Conservation (phyloP, 2,797 vertebrate species). For the Aphelocoma californica region DNA sequence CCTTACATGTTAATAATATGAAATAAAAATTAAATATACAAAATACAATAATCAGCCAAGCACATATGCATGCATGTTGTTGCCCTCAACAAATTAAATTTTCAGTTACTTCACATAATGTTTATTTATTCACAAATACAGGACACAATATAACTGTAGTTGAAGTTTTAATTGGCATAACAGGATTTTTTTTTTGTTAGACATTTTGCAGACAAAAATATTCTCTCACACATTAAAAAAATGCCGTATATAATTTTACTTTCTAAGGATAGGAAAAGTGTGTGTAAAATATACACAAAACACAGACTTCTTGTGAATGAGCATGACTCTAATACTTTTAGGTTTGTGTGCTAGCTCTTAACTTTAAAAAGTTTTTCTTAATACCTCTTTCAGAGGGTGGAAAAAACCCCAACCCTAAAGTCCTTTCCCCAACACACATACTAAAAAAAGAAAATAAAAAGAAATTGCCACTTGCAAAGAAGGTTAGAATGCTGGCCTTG, state of each 20-base stretch:
- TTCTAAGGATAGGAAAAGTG: not conserved
- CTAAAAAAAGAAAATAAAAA: not conserved
- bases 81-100: not conserved
- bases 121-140: not conserved
- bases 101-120: not conserved
- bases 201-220: not conserved
- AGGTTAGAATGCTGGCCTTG: constrained; percentile 38
- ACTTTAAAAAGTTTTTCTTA: not conserved
- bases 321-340: not conserved
- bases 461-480: not conserved
- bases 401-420: not conserved
- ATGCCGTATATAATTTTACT: not conserved
- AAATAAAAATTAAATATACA: not conserved
- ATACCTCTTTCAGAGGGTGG: not conserved
- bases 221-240: not conserved
- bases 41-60: not conserved
- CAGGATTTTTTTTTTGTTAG: not conserved
- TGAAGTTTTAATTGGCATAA: not conserved
- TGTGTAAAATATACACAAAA: not conserved
- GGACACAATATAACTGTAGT: not conserved
- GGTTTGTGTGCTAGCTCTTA: not conserved
- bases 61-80: not conserved
- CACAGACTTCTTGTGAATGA: not conserved
- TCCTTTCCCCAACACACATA: not conserved
- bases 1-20: not conserved